Evolutionary conservation across 1,140 invertebrate genomes (phyloP), one percentile per base, ranked within the genome.

Genomic region (Acromyrmex echinatior): DNA sequence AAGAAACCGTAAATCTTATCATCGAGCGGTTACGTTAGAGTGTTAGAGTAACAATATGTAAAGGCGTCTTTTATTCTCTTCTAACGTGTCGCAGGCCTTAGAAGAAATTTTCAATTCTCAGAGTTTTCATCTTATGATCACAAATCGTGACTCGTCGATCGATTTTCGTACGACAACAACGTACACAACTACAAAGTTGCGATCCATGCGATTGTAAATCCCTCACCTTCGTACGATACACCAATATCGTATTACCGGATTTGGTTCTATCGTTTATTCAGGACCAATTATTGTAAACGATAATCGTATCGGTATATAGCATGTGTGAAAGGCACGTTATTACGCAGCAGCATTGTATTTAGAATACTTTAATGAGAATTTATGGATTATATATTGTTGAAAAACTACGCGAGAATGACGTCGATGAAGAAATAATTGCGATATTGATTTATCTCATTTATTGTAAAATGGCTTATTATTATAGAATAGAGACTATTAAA

Each of bases 291-390:
- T 88, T 77, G 73, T 91, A 91, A 93, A 92, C 53, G 79, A 92
- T 91, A 80, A 80, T 87, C 39, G 28, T 85, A 87, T 87, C 78
- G 65, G 85, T 92, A 74, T 92, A 74, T 68, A 92, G 91, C 86
- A 91, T 87, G 90, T 90, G 86, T 70, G 88, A 89, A 21, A 70
- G 18, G 74, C 89, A 81, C 88, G 90, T 91, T 92, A 86, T 86
- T 88, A 91, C 79, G 56, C 70, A 60, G 90, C 92, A 92, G 92
- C 88, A 90, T 91, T 91, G 90, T 93, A 93, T 88, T 93, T 93
- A 90, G 91, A 84, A 58, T 73, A 56, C 18, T 80, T 76, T 65
- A 82, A 71, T 6, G 73, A 74, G 63, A 70, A 90, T 86, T 80
- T 63, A 56, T 71, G 68, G 71, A 62, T 81, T 65, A 71, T 51